A percentile compares a stretch with the other conserved stretches of the same genome.
Evolutionary conservation across 2,113 vertebrate species (phyloP).

Genomic region (Chaetorhynchus papuensis): DNA sequence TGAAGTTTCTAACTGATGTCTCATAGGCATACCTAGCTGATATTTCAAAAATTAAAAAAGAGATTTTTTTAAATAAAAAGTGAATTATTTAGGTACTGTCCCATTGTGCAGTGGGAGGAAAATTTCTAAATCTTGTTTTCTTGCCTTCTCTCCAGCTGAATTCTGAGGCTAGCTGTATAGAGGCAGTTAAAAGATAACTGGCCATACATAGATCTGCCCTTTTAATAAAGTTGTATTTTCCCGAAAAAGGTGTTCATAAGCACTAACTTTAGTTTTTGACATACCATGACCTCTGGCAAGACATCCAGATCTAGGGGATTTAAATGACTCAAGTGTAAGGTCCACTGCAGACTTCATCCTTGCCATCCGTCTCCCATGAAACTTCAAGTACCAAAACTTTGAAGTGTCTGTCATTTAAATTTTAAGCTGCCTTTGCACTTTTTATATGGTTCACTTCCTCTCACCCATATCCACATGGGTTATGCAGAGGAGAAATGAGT

Average conservation of each 20-base stretch:
- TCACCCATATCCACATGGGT: not conserved
- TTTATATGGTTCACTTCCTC: not conserved
- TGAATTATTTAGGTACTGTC: not conserved
- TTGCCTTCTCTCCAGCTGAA: not conserved
- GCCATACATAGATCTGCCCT: not conserved
- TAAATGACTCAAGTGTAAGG: not conserved
- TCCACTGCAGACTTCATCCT: not conserved
- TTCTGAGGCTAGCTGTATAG: not conserved
- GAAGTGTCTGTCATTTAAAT: not conserved
- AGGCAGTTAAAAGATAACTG: not conserved
- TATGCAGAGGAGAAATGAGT: not conserved
- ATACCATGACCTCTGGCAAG: not conserved
- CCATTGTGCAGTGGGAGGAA: not conserved
- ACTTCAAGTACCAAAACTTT: not conserved
- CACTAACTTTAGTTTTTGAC: not conserved
- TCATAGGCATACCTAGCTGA: not conserved
- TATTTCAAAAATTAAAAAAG: not conserved
- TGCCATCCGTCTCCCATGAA: not conserved
- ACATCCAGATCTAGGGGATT: not conserved
- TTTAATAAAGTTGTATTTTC: not conserved
- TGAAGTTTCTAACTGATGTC: not conserved
- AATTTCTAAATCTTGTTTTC: not conserved
- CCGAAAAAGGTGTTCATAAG: not conserved
- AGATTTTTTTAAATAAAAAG: not conserved
- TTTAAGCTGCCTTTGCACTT: not conserved